A percentile compares a stretch with the other conserved stretches of the same genome.
Evolutionary conservation across 2,797 vertebrate species (phyloP).

Genomic region (Salarias fasciatus): DNA sequence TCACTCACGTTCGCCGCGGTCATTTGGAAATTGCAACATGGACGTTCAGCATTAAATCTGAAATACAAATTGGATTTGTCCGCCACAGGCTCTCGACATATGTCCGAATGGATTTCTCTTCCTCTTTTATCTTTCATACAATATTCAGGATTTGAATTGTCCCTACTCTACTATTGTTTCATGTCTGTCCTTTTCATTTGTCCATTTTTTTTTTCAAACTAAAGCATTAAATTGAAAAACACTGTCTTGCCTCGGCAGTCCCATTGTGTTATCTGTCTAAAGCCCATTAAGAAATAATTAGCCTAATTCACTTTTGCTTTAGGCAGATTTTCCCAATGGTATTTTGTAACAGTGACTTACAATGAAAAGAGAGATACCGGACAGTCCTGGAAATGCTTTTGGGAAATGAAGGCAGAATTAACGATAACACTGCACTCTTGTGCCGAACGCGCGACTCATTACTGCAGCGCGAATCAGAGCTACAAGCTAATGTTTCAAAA

Average conservation of each 20-base stretch:
- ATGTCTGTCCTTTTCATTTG: not conserved
- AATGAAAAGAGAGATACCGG: slow-evolving; percentile 53
- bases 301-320: slow-evolving; percentile 66
- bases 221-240: slow-evolving; percentile 49
- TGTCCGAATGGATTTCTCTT: slow-evolving; percentile 2
- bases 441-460: slow-evolving; percentile 34
- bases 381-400: slow-evolving; percentile 55
- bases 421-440: slow-evolving; percentile 49
- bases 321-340: slow-evolving; percentile 46
- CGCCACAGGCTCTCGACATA: not conserved
- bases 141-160: slow-evolving; percentile 6
- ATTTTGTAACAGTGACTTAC: slow-evolving; percentile 45
- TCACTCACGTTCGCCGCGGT: slow-evolving; percentile 15
- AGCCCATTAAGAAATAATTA: slow-evolving; percentile 76
- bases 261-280: slow-evolving; percentile 50
- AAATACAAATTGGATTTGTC: slow-evolving; percentile 29
- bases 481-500: slow-evolving; percentile 24
- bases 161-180: not conserved
- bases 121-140: slow-evolving; percentile 12
- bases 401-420: slow-evolving; percentile 65
- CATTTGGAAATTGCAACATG: slow-evolving; percentile 28
- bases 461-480: slow-evolving; percentile 19
- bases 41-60: slow-evolving; percentile 9
- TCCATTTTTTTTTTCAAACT: slow-evolving; percentile 18
- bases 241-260: slow-evolving; percentile 26